A percentile compares a stretch with the other conserved stretches of the same genome.
Evolutionary conservation across 2,888 invertebrate genomes (phyloP).

Genomic region (Caenorhabditis sinica): DNA sequence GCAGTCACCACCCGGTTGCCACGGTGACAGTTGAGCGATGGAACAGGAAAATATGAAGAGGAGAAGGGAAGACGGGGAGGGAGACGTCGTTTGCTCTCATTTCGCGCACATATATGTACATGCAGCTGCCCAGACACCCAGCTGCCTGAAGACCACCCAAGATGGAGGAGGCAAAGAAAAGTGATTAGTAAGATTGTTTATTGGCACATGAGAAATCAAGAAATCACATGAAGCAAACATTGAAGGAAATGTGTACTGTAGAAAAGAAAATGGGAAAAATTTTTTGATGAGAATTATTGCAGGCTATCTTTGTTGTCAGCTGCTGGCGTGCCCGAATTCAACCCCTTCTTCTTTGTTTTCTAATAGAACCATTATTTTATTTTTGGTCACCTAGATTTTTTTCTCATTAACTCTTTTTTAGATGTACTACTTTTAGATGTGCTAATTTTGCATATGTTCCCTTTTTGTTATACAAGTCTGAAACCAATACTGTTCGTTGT

Average conservation of each 20-base stretch:
- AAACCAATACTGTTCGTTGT: constrained; percentile 1
- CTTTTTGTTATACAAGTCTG: neutral
- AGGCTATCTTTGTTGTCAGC: neutral
- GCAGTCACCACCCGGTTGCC: neutral
- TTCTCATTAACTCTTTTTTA: too few species aligned
- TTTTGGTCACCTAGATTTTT: too few species aligned
- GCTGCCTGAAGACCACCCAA: neutral
- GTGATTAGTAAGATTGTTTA: neutral
- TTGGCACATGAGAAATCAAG: neutral
- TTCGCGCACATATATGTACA: constrained; percentile 3
- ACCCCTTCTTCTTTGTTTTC: neutral
- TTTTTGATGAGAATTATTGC: neutral
- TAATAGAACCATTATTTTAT: too few species aligned
- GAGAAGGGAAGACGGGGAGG: neutral
- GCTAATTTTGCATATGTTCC: too few species aligned
- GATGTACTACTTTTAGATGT: neutral
- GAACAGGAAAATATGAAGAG: neutral
- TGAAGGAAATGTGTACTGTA: too few species aligned
- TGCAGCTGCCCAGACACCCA: constrained; percentile 19
- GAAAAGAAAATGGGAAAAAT: neutral
- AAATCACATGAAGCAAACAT: too few species aligned
- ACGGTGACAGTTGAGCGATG: constrained; percentile 5
- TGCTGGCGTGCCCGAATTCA: too few species aligned
- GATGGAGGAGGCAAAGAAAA: neutral
- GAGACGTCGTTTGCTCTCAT: neutral